Evolutionary conservation across 2,113 vertebrate species (phyloP).

Genomic region (Dermatemys mawii): DNA sequence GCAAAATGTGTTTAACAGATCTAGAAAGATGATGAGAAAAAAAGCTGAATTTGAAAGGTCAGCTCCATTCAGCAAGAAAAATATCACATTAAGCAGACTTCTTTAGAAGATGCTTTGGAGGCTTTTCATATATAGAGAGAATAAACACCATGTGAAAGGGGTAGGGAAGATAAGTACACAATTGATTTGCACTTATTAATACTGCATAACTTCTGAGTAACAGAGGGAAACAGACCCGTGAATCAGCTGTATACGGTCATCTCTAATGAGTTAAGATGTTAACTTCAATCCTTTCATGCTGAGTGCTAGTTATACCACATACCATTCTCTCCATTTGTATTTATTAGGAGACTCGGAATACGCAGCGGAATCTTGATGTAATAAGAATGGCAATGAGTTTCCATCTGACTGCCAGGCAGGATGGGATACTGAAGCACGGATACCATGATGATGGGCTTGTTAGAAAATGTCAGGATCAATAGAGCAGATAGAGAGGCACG

Average conservation of each 20-base stretch:
- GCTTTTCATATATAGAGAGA: neutral
- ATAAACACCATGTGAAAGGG: neutral
- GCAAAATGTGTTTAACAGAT: neutral
- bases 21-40: neutral
- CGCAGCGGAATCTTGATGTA: conserved; percentile 31
- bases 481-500: neutral
- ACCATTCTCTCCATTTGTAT: neutral
- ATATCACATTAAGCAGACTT: conserved; percentile 38
- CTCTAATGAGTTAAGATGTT: neutral
- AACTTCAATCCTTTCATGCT: fast-evolving
- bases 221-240: neutral
- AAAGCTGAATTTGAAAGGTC: conserved; percentile 52
- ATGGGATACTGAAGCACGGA: neutral
- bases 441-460: neutral
- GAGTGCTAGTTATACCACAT: neutral
- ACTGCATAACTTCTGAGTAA: neutral
- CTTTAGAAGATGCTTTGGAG: conserved; percentile 31
- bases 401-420: neutral
- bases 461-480: neutral
- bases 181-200: neutral
- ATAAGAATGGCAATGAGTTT: neutral
- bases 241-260: neutral
- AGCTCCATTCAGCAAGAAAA: conserved; percentile 40
- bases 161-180: neutral
- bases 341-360: neutral